Percentiles rank a stretch among this genome's conserved stretches.
Conservation (phyloP, 2,888 invertebrate genomes). For the Dryococelus australis region DNA sequence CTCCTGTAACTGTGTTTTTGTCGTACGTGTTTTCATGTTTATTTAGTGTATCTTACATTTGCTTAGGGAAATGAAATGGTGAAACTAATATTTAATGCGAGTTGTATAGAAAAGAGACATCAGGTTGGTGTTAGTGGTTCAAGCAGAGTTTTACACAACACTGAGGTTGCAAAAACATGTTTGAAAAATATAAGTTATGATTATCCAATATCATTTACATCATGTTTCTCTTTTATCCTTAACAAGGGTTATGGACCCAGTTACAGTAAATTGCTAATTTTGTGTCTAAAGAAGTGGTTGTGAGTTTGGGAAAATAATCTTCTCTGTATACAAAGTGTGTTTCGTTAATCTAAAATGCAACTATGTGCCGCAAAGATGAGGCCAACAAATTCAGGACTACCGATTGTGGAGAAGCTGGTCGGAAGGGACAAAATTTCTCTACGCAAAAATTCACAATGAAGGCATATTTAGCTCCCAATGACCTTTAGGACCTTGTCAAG, state of each 20-base stretch:
- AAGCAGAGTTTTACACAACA: too few species aligned
- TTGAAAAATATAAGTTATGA: too few species aligned
- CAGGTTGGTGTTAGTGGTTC: too few species aligned
- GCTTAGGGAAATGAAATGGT: too few species aligned
- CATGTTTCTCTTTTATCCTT: not conserved
- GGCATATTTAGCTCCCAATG: not conserved
- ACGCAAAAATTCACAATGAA: not conserved
- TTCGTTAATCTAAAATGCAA: not conserved
- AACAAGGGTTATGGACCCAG: slow-evolving; percentile 2
- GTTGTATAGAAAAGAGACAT: too few species aligned
- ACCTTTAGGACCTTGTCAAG: not conserved
- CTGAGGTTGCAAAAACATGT: too few species aligned
- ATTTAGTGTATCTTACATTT: too few species aligned
- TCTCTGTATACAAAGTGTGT: not conserved
- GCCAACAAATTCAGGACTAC: not conserved
- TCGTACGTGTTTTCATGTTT: too few species aligned
- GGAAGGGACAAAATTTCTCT: not conserved
- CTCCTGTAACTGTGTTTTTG: too few species aligned
- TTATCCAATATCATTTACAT: too few species aligned
- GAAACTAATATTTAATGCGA: too few species aligned
- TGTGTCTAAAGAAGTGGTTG: not conserved
- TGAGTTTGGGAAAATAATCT: not conserved
- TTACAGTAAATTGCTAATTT: not conserved
- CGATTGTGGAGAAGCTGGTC: not conserved
- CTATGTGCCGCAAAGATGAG: not conserved